Evolutionary conservation across 2,888 invertebrate genomes (phyloP), one percentile per base, ranked within the genome.

Genomic region (Drosophila eohydei): DNA sequence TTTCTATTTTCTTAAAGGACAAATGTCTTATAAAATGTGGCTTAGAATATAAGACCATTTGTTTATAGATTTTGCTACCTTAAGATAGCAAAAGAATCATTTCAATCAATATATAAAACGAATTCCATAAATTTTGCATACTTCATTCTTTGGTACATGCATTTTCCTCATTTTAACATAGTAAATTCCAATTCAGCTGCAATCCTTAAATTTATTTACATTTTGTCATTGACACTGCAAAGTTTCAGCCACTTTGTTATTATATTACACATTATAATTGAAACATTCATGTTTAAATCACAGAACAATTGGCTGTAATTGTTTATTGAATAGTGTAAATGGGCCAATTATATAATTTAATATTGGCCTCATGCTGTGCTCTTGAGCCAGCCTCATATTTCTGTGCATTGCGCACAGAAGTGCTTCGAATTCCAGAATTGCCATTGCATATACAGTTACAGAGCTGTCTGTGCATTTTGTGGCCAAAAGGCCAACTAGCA

Each of bases 401-500:
- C 16, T 34, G 34, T 34, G 5, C 43, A 57, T 56, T 62, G 21
- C 21, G 21, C 21, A 26, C 8, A 30, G 41, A 46, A 28, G 9
- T 3, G 11, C 28, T 6, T 32, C 11, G 11, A 12, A 34, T 51
- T 8, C 6, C 51, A 36, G 21, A 36, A 26, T 28, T 43, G 14
- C 28, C 40, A 21, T 59, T 46, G n/a, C 26, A 30, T n/a, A 40
- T 52, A 58, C 48, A 6, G n/a, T 26, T 26, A 60, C 1, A 16
- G 3, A 30, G 16, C 16, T 50, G 28, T 44, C 32, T 32, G 7
- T 50, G n/a, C 34, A 28, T 6, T 32, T 56, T 62, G 58, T 65
- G 51, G 41, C 41, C 32, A 52, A 62, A 63, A 58, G 52, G 34
- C 21, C 21, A 57, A 65, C 44, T n/a, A 28, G 41, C 16, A 44